Percentiles rank a stretch among this genome's conserved stretches.
Evolutionary conservation across 2,113 vertebrate genomes (phyloP).

Genomic region (Mixornis gularis): DNA sequence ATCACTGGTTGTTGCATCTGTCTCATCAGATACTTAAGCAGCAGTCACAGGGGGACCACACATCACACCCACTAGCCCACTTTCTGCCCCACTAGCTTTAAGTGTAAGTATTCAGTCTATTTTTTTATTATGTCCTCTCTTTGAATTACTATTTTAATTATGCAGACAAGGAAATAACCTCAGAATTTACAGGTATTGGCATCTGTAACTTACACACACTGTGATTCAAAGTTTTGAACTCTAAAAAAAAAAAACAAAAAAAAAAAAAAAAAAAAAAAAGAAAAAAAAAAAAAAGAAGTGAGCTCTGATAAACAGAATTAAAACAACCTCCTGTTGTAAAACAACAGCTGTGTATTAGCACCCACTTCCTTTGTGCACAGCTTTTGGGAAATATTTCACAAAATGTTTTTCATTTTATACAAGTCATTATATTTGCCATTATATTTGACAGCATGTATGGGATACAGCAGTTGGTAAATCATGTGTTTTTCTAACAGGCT

Average conservation of each 20-base stretch:
- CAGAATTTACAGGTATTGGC: neutral
- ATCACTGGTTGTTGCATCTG: neutral
- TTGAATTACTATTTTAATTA: neutral
- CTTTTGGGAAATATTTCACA: neutral
- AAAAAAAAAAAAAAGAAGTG: neutral
- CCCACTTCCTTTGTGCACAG: neutral
- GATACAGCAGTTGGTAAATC: neutral
- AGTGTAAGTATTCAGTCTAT: neutral
- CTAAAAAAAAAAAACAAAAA: neutral
- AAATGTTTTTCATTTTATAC: neutral
- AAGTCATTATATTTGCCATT: too few relatives aligned
- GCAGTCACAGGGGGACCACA: neutral
- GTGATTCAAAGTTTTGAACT: neutral
- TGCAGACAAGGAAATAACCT: neutral
- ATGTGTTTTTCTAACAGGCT: neutral
- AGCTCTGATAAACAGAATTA: neutral
- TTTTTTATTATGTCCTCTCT: neutral
- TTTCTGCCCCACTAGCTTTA: neutral
- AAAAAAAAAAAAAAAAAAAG: neutral
- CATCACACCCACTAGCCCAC: neutral
- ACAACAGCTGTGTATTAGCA: neutral
- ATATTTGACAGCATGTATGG: neutral
- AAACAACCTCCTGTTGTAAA: neutral
- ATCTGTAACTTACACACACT: neutral
- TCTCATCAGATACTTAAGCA: neutral